Evolutionary conservation across 2,888 invertebrate species (phyloP).

Genomic region (Nesidiocoris tenuis): DNA sequence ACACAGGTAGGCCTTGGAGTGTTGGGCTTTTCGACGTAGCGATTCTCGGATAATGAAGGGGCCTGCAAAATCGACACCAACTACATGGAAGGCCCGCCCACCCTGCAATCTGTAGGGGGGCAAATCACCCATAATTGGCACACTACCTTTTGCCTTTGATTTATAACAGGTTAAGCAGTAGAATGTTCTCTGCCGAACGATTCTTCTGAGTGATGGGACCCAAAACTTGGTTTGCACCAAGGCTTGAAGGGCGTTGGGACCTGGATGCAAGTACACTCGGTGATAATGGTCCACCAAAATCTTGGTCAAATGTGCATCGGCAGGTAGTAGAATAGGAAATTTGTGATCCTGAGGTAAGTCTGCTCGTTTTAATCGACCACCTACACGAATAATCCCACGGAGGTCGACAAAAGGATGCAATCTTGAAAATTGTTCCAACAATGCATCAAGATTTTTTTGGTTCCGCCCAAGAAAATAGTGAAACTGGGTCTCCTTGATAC

Average conservation of each 20-base stretch:
- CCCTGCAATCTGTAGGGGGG: not conserved
- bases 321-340: constrained; percentile 38
- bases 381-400: not conserved
- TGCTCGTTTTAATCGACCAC: not conserved
- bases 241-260: constrained; percentile 19
- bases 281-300: constrained; percentile 38
- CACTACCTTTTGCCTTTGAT: not conserved
- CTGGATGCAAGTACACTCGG: constrained; percentile 25
- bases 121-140: constrained; percentile 1
- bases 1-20: constrained; percentile 1
- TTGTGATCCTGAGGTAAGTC: not conserved
- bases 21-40: not conserved
- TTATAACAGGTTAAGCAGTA: not conserved
- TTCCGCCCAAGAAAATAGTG: not conserved
- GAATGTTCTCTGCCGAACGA: not conserved
- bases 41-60: not conserved
- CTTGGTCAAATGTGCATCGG: constrained; percentile 11
- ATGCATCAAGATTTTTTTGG: not conserved
- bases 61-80: constrained; percentile 4
- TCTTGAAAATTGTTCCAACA: not conserved
- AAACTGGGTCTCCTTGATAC: not conserved
- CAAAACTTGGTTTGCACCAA: constrained; percentile 12
- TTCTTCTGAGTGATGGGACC: not conserved
- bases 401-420: not conserved
- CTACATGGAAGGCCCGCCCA: not conserved